A percentile compares a stretch with the other conserved stretches of the same genome.
phyloP scores from a whole-genome alignment of 2,888 invertebrate genomes.

The Drosophila algonquin region DNA sequence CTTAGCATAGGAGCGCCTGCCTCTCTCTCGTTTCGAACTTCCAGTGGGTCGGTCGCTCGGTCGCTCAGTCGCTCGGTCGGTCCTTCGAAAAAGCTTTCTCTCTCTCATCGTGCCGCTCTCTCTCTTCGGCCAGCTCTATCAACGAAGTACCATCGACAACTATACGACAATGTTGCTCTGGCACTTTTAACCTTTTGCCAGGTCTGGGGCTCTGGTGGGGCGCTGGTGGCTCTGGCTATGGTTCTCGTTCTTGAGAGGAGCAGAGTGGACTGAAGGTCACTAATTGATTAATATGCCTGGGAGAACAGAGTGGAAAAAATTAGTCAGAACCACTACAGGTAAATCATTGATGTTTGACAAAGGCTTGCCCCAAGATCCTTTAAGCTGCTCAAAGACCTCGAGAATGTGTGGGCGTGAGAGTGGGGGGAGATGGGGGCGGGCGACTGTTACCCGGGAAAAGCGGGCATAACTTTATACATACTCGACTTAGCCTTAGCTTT shows the following conservation, averaged over 20 bases:
- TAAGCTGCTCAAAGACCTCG: background rate
- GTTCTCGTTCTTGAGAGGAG: slow-evolving; percentile 41
- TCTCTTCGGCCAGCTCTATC: slow-evolving; percentile 21
- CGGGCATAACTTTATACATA: slow-evolving; percentile 19
- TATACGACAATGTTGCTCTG: slow-evolving; percentile 58
- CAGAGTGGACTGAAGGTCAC: slow-evolving; percentile 63
- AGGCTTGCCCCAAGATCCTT: slow-evolving; percentile 8
- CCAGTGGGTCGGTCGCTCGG: slow-evolving; percentile 7
- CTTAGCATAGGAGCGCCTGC: slow-evolving; percentile 22
- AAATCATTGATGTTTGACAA: slow-evolving; percentile 7
- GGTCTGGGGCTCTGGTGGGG: slow-evolving; percentile 11
- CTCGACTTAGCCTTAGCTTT: slow-evolving; percentile 2
- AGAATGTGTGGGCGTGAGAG: background rate
- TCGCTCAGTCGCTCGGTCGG: background rate
- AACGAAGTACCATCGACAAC: slow-evolving; percentile 47
- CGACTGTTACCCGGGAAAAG: background rate
- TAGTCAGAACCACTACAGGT: slow-evolving; percentile 21
- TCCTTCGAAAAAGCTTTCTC: slow-evolving; percentile 35
- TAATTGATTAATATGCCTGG: slow-evolving; percentile 73
- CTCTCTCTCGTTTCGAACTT: slow-evolving; percentile 28
- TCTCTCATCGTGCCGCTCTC: slow-evolving; percentile 12
- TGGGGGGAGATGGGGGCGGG: background rate
- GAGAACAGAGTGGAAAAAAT: slow-evolving; percentile 8
- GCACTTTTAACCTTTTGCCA: slow-evolving; percentile 74
- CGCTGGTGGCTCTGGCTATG: background rate